Evolutionary conservation across 2,888 invertebrate species (phyloP), one percentile per base, ranked within the genome.

Genomic region (Calameuta pallipes): DNA sequence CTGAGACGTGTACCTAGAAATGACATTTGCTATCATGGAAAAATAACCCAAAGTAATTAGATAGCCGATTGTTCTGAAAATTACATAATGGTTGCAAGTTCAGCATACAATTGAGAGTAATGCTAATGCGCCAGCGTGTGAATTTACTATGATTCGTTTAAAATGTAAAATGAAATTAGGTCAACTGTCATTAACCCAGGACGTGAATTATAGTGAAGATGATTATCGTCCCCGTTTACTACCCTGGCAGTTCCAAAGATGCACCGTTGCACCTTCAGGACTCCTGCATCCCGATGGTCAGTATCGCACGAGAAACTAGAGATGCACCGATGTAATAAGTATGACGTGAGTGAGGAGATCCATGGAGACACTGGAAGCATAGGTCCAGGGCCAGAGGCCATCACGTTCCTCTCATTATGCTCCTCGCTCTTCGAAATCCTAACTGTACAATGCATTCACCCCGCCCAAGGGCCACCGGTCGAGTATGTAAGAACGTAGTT

Each of bases 351-450:
- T 56, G 56, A 56, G 56, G 56, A 56, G 56, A 56, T 56, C 56
- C 56, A 56, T 23, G 56, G 56, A 56, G 56, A 56, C 56, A 56
- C 23, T 56, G 23, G 23, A 56, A 56, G 12, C 33, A 71, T 71
- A 79, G 79, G 81, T 84, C 82, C 81, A 81, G 83, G 88, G 87
- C 87, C 87, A 88, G 83, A 86, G 88, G 89, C 85, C 87, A 89
- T 86, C 89, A 89, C 88, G 89, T 89, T 87, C 87, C 87, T 86
- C 89, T 89, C 89, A 88, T 89, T 89, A 88, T 86, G 85, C 85
- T 85, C 83, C 79, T 83, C 83, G 80, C 83, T 85, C 83, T 80
- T 86, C 84, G 87, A 86, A 86, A 86, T 87, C 83, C 88, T 89
- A 89, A 89, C 89, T 89, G 89, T 89, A 89, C 87, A 88, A 83